Base-by-base conservation (phyloP, 2,888 invertebrate species). In the Pammene aurita region DNA sequence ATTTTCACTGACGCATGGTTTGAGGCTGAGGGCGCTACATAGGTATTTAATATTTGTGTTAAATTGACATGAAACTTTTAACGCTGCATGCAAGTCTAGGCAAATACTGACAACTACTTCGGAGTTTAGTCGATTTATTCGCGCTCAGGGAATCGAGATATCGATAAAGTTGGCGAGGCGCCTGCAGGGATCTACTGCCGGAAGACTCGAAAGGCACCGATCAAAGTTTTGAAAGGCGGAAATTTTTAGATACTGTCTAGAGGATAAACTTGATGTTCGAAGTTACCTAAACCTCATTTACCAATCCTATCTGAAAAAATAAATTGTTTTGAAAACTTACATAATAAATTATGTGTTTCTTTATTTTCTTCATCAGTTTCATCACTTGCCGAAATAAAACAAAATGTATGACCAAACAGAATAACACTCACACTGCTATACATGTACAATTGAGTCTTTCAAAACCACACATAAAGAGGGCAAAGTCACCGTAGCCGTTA, bases 101-200 rank as follows among this genome's bases (percentile, higher is more conserved):
- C 10, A 50, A 48, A 61, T 16, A 66, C 35, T 57, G 41, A 50
- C 34, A 56, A 62, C 48, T 56, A 41, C 56, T 57, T 34, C 18
- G 50, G 34, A 46, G 13, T 54, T 52, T 41, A 52, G 54, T 48
- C 41, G 16, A 60, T 64, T 58, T 69, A 54, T 55, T 54, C 13
- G 50, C 38, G n/a, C 64, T 54, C n/a, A 10, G 64, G 64, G 60
- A 54, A 41, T 18, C n/a, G 18, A 56, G n/a, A 55, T 58, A 52
- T 60, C 58, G 52, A n/a, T 38, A 54, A 69, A 69, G 52, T 64
- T 64, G 50, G 41, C 44, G 64, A 34, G 34, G 56, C 41, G 54
- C 41, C 69, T 60, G 52, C 50, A 60, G 65, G 46, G 58, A 58
- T 69, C 52, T 46, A 48, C 60, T 54, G 58, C 34, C 64, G 64